Base-by-base conservation (phyloP, 1,140 invertebrate genomes). In the Hylaeus volcanicus region DNA sequence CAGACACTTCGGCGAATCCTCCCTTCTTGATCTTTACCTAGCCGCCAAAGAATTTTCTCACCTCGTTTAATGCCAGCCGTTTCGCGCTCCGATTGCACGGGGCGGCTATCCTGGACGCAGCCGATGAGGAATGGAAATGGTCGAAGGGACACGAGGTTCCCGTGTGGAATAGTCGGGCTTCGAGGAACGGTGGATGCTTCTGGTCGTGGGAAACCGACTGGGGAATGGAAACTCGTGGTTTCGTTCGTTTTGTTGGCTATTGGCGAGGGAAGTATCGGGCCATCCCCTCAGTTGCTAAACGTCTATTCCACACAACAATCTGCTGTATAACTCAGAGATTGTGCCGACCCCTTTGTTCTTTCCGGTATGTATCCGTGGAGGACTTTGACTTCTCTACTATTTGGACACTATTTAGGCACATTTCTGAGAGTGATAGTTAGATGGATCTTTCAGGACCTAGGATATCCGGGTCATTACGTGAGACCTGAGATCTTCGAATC, bases 21-120 rank as follows among this genome's bases (percentile, higher is more conserved):
- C 63, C 84, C 82, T 43, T 61, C 53, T 26, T 26, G 26, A 26
- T 26, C 26, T 26, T 68, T 78, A 58, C 56, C 58, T n/a, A 39
- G 61, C 48, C 60, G 71, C 60, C 73, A 74, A 63, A 78, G 86
- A 86, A 89, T 90, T 86, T 87, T 90, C 90, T 90, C 90, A 89
- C 89, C 87, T 87, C 66, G 51, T 75, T 84, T 73, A 76, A 79
- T 37, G 26, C 60, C 26, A 65, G 55, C 15, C 43, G 72, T 74
- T 86, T 79, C 43, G 60, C 72, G 64, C 60, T 61, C 77, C 76
- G 81, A 79, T 74, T 79, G 45, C 43, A 37, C 39, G 14, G 63
- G 12, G 6, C 11, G 26, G 6, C 60, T 58, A 8, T 55, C 8
- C 5, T 15, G 39, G n/a, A 39, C 12, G 3, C 43, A 14, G 37